Percentiles rank a stretch among this genome's conserved stretches.
These are phyloP conservation scores for Chydorus sphaericus DNA, from an alignment of 2,888 invertebrate species.

Conservation along the genomic window DNA sequence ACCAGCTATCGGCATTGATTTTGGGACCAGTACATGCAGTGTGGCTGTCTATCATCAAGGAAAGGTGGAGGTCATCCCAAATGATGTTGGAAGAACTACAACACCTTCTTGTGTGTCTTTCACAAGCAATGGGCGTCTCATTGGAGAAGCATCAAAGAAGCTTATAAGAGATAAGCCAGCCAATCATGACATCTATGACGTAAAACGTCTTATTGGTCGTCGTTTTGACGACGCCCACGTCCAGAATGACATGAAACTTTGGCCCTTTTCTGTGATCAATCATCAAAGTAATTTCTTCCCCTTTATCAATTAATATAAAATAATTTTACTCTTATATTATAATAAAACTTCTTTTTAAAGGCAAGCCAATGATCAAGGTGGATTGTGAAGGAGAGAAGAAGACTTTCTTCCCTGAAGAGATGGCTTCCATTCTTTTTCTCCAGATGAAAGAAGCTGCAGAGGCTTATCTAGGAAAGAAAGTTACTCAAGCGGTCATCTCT, in stretches of 20 bases:
- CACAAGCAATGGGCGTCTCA: conserved; percentile 74
- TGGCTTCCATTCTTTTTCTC: conserved; percentile 89
- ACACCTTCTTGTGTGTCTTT: conserved; percentile 94
- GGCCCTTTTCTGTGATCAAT: conserved; percentile 65
- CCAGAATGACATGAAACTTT: conserved; percentile 60
- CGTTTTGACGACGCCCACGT: conserved; percentile 76
- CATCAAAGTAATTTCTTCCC: too few species aligned
- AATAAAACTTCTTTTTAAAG: too few species aligned
- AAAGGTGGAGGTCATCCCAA: too few species aligned
- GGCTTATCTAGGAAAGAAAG: conserved; percentile 69
- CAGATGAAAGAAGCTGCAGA: conserved; percentile 88
- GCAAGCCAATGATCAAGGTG: too few species aligned
- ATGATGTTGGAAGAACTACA: too few species aligned
- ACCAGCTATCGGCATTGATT: too few species aligned
- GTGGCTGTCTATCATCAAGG: too few species aligned
- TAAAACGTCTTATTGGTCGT: conserved; percentile 84
- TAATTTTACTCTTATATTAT: too few species aligned
- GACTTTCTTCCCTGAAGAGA: conserved; percentile 80
- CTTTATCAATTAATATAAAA: too few species aligned
- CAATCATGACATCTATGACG: conserved; percentile 85
- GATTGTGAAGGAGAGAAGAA: conserved; percentile 75
- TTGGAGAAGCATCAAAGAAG: conserved; percentile 94
- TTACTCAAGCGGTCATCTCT: conserved; percentile 85
- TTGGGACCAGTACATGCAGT: too few species aligned
- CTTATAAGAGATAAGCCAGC: conserved; percentile 94